These are phyloP conservation scores for Tylochromis polylepis DNA, from an alignment of 2,113 vertebrate species.

Conservation along the genomic window DNA sequence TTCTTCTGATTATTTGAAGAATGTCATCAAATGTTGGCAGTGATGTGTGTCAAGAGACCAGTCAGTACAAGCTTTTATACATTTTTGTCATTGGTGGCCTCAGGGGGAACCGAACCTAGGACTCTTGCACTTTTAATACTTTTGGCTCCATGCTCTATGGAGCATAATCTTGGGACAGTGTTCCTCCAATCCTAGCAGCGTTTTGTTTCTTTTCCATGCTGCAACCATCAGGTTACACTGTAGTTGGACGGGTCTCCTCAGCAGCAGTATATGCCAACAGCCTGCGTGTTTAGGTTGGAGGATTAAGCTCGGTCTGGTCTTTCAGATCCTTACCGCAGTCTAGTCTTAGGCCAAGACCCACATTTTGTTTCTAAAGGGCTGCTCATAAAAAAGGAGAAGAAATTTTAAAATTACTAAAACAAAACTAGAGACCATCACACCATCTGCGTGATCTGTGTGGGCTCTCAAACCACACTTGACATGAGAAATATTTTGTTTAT, in stretches of 20 bases:
- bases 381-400: not conserved
- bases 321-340: constrained; percentile 30
- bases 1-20: not conserved
- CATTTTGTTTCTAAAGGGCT: constrained; percentile 3
- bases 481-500: not conserved
- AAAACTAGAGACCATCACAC: not conserved
- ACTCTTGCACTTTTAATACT: not conserved
- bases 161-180: not conserved
- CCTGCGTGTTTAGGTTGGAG: constrained; percentile 41
- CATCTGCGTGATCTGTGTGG: not conserved
- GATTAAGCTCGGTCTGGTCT: constrained; percentile 28
- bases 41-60: not conserved
- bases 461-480: not conserved
- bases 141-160: not conserved
- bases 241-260: not conserved
- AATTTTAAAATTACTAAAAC: not conserved
- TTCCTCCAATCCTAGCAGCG: not conserved
- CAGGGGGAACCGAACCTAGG: not conserved
- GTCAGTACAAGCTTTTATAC: not conserved
- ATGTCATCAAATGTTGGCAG: not conserved
- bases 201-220: constrained; percentile 10
- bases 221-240: not conserved
- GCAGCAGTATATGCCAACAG: not conserved
- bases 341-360: constrained; percentile 33
- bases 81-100: not conserved